Evolutionary conservation across 1,140 invertebrate species (phyloP).

Genomic region (Pseudomyrmex gracilis): DNA sequence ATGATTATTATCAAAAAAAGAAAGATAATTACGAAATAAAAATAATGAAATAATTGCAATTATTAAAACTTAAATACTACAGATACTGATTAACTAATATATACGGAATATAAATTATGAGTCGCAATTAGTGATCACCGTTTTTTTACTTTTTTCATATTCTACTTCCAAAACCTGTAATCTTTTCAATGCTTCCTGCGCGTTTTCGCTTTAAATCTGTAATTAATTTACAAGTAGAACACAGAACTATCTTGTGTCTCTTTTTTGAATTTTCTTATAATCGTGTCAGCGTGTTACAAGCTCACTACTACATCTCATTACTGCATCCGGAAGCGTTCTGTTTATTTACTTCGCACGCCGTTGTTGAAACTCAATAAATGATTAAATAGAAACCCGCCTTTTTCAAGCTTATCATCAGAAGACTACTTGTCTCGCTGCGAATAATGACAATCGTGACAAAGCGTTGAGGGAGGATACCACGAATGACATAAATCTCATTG

Average conservation of each 20-base stretch:
- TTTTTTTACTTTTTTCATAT: no score
- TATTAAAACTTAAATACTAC: no score
- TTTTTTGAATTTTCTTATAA: neutral
- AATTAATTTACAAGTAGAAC: constrained; percentile 39
- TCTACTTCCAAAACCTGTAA: neutral
- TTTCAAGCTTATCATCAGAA: constrained; percentile 61
- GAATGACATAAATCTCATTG: constrained; percentile 80
- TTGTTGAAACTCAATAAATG: neutral
- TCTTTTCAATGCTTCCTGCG: neutral
- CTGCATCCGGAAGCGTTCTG: constrained; percentile 35
- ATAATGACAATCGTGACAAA: constrained; percentile 84
- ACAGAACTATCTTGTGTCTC: neutral
- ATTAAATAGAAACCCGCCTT: neutral
- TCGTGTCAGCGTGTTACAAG: constrained; percentile 23
- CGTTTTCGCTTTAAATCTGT: neutral
- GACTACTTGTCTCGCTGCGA: constrained; percentile 40
- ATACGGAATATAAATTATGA: no score
- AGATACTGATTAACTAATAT: no score
- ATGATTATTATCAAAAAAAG: no score
- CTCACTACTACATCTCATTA: constrained; percentile 25
- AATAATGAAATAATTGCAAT: no score
- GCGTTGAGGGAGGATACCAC: constrained; percentile 65
- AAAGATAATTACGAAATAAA: no score
- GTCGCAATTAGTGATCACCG: no score
- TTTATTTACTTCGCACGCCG: neutral